Base-by-base conservation (phyloP, 2,888 invertebrate genomes). In the Eupithecia subfuscata region DNA sequence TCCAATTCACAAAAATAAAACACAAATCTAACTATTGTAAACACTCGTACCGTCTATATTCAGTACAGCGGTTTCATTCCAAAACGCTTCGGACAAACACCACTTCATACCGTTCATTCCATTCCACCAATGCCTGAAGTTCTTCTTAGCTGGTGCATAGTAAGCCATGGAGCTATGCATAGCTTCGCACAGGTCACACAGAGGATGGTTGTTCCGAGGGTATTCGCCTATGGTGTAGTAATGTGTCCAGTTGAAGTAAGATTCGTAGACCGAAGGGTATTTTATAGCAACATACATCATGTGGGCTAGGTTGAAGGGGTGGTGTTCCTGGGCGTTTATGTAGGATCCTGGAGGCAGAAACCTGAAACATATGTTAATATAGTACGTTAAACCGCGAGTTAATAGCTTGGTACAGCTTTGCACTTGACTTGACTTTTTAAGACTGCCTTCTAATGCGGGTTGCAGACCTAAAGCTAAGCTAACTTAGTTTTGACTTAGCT, bases 61-160 rank as follows among this genome's bases (percentile, higher is more conserved):
- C 25, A 84, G 69, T 11, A 73, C 74, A 5, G 79, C 71, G 0
- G 80, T 85, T 79, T 88, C 86, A 37, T 83, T 85, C 86, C 87
- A 88, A 72, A 83, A 87, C 5, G 81, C 83, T 0, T 73, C 22
- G 0, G 87, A 74, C 0, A 88, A 76, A 75, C 91, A 91, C 87
- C 86, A 87, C 65, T 87, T 87, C 86, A 89, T 86, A 0, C 87
- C 87, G 11, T 82, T 78, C 1, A 78, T 77, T 0, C 86, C 84
- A 48, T 91, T 90, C 91, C 91, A 91, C 91, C 91, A 91, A 0
- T 80, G 7, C 34, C 90, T 85, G 37, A 91, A 91, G 4, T 85
- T 72, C 52, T 84, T 81, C 48, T 84, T 86, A 0, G 81, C 84
- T 0, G 84, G 84, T 0, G 79, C 81, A 1, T 67, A 16, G 2